Conservation (phyloP, 2,888 invertebrate genomes). For the Caenorhabditis sp. region DNA sequence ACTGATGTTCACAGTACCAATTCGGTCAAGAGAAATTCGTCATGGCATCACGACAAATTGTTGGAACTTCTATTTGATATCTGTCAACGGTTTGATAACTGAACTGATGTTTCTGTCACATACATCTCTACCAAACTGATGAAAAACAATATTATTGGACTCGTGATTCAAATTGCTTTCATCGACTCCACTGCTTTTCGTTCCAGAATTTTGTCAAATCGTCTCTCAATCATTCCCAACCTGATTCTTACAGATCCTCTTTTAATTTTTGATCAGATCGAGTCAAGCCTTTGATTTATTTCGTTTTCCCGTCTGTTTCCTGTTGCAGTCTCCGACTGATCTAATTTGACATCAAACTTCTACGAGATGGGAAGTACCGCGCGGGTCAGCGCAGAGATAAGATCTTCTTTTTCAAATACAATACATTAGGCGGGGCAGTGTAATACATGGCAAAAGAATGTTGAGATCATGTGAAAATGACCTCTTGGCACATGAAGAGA, state of each 20-base stretch:
- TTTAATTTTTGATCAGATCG: constrained; percentile 11
- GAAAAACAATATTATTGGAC: background rate
- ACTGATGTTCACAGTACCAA: constrained; percentile 22
- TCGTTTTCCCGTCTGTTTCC: no score
- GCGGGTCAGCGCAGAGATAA: constrained; percentile 20
- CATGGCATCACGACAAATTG: constrained; percentile 1
- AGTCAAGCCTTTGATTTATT: constrained; percentile 4
- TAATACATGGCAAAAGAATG: constrained; percentile 29
- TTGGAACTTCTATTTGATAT: background rate
- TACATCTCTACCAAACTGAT: background rate
- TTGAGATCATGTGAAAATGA: constrained; percentile 21
- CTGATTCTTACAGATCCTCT: background rate
- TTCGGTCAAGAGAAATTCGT: background rate
- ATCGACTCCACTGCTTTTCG: no score
- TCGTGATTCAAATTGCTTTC: background rate
- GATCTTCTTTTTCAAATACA: constrained; percentile 31
- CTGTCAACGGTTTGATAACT: background rate
- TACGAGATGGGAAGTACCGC: constrained; percentile 10
- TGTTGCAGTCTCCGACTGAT: background rate
- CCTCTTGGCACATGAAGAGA: constrained; percentile 37
- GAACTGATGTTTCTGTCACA: background rate
- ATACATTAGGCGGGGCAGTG: constrained; percentile 17
- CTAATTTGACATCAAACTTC: constrained; percentile 51
- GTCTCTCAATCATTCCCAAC: background rate
- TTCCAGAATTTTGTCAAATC: no score